Percentiles rank a stretch among this genome's conserved stretches.
Conservation (phyloP, 2,113 vertebrate species). For the Symphodus melops region DNA sequence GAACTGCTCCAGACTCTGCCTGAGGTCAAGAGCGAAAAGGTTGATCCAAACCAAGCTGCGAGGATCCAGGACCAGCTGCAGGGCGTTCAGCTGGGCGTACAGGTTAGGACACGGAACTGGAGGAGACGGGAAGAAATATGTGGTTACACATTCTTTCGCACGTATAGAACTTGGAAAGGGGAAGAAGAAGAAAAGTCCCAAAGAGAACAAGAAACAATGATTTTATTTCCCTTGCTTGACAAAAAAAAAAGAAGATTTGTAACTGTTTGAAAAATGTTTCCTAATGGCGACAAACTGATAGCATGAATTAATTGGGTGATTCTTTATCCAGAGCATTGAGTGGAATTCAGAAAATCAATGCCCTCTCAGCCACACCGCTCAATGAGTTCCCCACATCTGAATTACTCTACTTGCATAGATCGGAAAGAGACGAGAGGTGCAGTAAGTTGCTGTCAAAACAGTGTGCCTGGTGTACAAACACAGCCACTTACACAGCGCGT, state of each 20-base stretch:
- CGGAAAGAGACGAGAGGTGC: neutral
- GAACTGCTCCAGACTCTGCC: constrained; percentile 96
- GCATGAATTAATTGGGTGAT: constrained; percentile 46
- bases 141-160: neutral
- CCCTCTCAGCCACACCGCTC: constrained; percentile 21
- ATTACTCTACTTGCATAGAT: neutral
- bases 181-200: neutral
- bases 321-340: constrained; percentile 22
- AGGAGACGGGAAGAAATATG: neutral
- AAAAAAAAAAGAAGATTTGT: constrained; percentile 4
- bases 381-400: constrained; percentile 20
- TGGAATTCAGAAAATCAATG: constrained; percentile 57
- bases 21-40: constrained; percentile 95
- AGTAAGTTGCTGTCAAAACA: constrained; percentile 15
- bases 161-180: no score
- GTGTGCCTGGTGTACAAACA: neutral
- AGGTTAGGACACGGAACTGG: constrained; percentile 96
- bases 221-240: neutral
- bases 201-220: neutral
- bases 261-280: neutral
- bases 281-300: constrained; percentile 36
- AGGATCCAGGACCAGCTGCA: constrained; percentile 95
- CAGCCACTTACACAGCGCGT: constrained; percentile 1
- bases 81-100: constrained; percentile 95
- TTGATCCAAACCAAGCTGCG: constrained; percentile 97